Conservation (phyloP, 2,113 vertebrate species). For the Phyllopteryx taeniolatus region DNA sequence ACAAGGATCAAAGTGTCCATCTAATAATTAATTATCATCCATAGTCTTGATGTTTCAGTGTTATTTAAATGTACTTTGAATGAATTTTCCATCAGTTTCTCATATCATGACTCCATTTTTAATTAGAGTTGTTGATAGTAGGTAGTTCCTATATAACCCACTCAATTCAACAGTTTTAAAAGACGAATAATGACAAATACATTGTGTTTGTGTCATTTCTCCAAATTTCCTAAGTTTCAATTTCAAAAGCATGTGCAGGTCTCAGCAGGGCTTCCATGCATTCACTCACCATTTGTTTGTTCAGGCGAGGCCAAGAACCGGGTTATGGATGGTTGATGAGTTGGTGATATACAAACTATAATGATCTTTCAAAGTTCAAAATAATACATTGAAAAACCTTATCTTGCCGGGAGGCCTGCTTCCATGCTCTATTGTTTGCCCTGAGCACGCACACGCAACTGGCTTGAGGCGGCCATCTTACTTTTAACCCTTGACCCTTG, state of each 20-base stretch:
- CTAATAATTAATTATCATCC: conserved; percentile 47
- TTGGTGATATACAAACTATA: not conserved
- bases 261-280: not conserved
- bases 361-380: not conserved
- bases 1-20: conserved; percentile 55
- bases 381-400: not conserved
- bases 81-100: not conserved
- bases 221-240: no score
- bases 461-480: not conserved
- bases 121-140: not conserved
- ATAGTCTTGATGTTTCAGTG: conserved; percentile 46
- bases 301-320: not conserved
- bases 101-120: not conserved
- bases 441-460: no score
- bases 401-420: not conserved
- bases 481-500: not conserved
- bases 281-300: not conserved
- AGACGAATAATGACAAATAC: not conserved
- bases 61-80: conserved; percentile 18
- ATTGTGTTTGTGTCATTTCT: not conserved
- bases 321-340: not conserved
- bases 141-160: not conserved
- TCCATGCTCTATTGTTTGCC: not conserved
- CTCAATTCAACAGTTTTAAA: not conserved
- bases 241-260: not conserved